Base-by-base conservation (phyloP, 2,113 vertebrate species). In the Naja naja region DNA sequence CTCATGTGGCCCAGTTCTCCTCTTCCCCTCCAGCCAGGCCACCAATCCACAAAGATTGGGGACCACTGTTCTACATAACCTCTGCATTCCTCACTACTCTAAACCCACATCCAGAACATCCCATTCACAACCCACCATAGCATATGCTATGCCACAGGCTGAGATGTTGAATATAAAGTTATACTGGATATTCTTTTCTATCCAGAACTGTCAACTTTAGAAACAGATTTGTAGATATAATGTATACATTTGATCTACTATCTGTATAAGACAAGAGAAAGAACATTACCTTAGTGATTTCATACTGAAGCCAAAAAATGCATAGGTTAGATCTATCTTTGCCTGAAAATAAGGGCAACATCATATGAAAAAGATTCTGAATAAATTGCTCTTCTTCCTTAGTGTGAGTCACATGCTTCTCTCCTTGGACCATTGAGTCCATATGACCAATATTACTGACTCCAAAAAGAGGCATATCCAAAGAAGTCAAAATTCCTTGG, bases 301-400 rank as follows among this genome's bases (percentile, higher is more conserved):
- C 99, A 14, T 99, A 99, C 93, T 96, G 98, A n/a, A 99, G 95
- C 98, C 98, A 98, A 95, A 97, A 98, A 93, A 98, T 93, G 2
- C 98, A 98, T 49, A 99, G 96, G 87, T 95, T 94, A 27, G 97
- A 96, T 95, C 97, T 97, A 91, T 98, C 98, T 53, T 96, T 93
- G 89, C 95, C 96, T 22, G 98, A 95, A 94, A 99, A 97, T 2
- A 98, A 90, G 1, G 97, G 98, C 89, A 98, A 96, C 0, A 98
- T 95, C 92, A 98, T 97, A 49, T 97, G 97, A 85, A 99, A 98
- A 91, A 98, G 89, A 16, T 98, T 98, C 86, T 98, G 97, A 93
- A 99, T 96, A 95, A 99, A 99, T 92, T 97, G 98, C 94, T 99
- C 99, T 1, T 99, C 99, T 90, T 98, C 98, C 85, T 98, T 99